Evolutionary conservation across 2,888 invertebrate genomes (phyloP).

Genomic region (Reticulitermes lucifugus): DNA sequence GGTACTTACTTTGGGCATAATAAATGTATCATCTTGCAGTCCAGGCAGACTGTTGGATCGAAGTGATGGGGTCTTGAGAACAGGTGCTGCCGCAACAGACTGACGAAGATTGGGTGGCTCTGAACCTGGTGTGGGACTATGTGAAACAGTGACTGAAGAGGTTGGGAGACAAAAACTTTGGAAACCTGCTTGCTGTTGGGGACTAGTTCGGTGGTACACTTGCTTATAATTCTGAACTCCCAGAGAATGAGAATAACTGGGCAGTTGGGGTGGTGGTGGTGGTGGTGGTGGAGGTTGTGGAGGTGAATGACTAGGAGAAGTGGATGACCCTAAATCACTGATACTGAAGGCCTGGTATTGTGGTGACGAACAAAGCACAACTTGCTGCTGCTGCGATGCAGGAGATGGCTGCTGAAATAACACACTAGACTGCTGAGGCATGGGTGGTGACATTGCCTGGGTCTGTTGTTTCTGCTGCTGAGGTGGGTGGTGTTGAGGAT

Average conservation of each 20-base stretch:
- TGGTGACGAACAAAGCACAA: not conserved
- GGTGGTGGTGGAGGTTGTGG: not conserved
- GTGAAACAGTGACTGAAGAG: not conserved
- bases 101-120: not conserved
- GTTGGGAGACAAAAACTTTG: not conserved
- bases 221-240: not conserved
- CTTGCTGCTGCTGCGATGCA: not conserved
- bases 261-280: not conserved
- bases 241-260: not conserved
- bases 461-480: not conserved
- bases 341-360: slow-evolving; percentile 21
- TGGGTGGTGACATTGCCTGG: not conserved
- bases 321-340: not conserved
- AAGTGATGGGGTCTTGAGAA: slow-evolving; percentile 15
- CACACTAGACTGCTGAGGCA: not conserved
- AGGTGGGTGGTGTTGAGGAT: not conserved
- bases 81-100: slow-evolving; percentile 19
- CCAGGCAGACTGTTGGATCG: slow-evolving; percentile 48
- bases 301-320: slow-evolving; percentile 14
- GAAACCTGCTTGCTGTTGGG: not conserved
- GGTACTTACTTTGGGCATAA: slow-evolving; percentile 38
- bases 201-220: not conserved
- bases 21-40: slow-evolving; percentile 46
- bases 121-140: not conserved
- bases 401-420: slow-evolving; percentile 6